These are phyloP conservation scores for Musca domestica DNA, from an alignment of 1,140 invertebrate species.

Conservation along the genomic window DNA sequence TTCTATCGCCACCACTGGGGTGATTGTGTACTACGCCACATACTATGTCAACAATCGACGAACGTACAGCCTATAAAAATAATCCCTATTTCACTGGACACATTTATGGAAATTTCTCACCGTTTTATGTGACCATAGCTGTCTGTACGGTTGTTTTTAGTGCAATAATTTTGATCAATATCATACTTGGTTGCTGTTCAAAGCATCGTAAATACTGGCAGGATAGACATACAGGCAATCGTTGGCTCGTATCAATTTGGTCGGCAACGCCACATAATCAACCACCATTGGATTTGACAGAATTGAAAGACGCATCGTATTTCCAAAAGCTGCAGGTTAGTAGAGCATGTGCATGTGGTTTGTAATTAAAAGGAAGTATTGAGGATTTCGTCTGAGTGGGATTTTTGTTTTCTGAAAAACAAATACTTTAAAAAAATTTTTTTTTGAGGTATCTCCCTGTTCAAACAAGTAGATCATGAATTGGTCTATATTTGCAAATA, in stretches of 20 bases:
- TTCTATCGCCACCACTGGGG: too few relatives aligned
- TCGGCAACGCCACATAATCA: slow-evolving; percentile 77
- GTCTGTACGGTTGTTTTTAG: slow-evolving; percentile 71
- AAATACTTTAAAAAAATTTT: too few relatives aligned
- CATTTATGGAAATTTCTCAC: slow-evolving; percentile 66
- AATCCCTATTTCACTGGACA: slow-evolving; percentile 65
- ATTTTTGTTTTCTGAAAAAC: too few relatives aligned
- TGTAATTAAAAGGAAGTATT: too few relatives aligned
- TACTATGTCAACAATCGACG: slow-evolving; percentile 64
- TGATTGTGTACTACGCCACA: slow-evolving; percentile 1
- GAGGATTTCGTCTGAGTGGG: too few relatives aligned
- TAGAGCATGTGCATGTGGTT: too few relatives aligned
- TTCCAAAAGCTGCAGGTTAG: slow-evolving; percentile 46
- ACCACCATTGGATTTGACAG: slow-evolving; percentile 76
- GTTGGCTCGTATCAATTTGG: slow-evolving; percentile 80
- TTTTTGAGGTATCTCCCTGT: too few relatives aligned
- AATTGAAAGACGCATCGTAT: slow-evolving; percentile 62
- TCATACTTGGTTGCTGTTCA: slow-evolving; percentile 76
- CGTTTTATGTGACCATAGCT: slow-evolving; percentile 75
- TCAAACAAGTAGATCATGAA: too few relatives aligned
- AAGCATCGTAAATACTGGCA: slow-evolving; percentile 77
- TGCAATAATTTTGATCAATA: slow-evolving; percentile 70
- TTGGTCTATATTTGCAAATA: too few relatives aligned
- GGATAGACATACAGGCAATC: slow-evolving; percentile 78
- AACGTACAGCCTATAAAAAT: slow-evolving; percentile 64